Conservation (phyloP, 2,888 invertebrate genomes). For the Luffia ferchaultella region DNA sequence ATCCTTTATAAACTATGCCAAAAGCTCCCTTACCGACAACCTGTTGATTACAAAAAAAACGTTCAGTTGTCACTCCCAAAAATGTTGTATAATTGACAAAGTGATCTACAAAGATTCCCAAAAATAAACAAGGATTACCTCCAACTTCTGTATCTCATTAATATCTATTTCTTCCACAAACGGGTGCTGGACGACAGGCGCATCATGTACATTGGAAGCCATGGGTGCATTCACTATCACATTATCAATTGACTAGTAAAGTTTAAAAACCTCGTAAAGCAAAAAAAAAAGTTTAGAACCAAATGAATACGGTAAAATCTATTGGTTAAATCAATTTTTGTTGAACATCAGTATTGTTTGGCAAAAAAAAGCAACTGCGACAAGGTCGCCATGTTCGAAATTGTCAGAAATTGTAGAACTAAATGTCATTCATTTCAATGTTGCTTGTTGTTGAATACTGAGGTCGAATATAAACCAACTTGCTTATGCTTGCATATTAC, state of each 20-base stretch:
- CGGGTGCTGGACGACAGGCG: constrained; percentile 52
- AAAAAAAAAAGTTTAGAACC: constrained; percentile 18
- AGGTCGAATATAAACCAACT: too few species aligned
- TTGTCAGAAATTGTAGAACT: constrained; percentile 53
- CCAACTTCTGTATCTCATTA: constrained; percentile 69
- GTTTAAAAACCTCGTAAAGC: neutral
- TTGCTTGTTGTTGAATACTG: neutral
- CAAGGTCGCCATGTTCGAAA: constrained; percentile 62
- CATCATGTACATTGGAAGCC: constrained; percentile 62
- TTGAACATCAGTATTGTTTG: constrained; percentile 61
- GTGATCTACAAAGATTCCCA: neutral
- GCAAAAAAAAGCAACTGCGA: constrained; percentile 61
- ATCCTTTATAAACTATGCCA: constrained; percentile 91
- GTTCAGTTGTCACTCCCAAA: neutral
- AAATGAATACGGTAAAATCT: constrained; percentile 33
- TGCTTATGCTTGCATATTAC: too few species aligned
- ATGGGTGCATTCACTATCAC: constrained; percentile 60
- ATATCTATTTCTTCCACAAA: constrained; percentile 83
- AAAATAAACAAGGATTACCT: neutral
- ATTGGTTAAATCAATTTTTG: constrained; percentile 44
- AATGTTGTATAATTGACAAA: too few species aligned
- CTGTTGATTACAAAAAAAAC: constrained; percentile 41
- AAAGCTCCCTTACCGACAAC: constrained; percentile 93
- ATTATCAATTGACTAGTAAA: constrained; percentile 50
- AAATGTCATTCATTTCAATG: constrained; percentile 17